These are phyloP conservation scores for Hoplodrina blanda DNA, from an alignment of 2,888 invertebrate species.

Conservation along the genomic window DNA sequence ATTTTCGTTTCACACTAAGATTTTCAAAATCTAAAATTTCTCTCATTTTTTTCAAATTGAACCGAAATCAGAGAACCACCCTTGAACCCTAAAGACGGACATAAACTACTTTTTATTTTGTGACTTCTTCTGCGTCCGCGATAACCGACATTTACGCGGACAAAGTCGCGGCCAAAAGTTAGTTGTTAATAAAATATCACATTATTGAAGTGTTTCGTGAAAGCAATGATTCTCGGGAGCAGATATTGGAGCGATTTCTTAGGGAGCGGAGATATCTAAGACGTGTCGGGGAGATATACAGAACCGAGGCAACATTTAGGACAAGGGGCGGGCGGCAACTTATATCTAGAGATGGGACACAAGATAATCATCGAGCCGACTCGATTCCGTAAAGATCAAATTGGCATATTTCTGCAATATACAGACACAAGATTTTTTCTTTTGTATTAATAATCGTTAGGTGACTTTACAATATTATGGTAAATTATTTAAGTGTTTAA, in stretches of 20 bases:
- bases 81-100: too few species aligned
- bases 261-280: conserved; percentile 44
- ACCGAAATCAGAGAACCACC: too few species aligned
- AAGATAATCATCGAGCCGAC: conserved; percentile 28
- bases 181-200: conserved; percentile 1
- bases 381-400: background rate
- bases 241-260: conserved; percentile 33
- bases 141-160: too few species aligned
- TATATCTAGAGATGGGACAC: conserved; percentile 65
- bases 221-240: background rate
- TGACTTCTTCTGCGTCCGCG: too few species aligned
- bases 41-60: too few species aligned
- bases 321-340: conserved; percentile 62
- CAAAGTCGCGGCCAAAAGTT: too few species aligned
- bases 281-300: conserved; percentile 51
- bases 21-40: too few species aligned
- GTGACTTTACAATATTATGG: background rate
- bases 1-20: too few species aligned
- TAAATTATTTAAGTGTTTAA: background rate
- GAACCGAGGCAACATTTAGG: conserved; percentile 59
- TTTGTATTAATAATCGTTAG: background rate
- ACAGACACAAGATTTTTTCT: background rate
- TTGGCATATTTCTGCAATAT: background rate
- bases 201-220: conserved; percentile 11
- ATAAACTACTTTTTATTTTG: too few species aligned